Conservation (phyloP, 2,113 vertebrate species). For the Eolophus roseicapilla region DNA sequence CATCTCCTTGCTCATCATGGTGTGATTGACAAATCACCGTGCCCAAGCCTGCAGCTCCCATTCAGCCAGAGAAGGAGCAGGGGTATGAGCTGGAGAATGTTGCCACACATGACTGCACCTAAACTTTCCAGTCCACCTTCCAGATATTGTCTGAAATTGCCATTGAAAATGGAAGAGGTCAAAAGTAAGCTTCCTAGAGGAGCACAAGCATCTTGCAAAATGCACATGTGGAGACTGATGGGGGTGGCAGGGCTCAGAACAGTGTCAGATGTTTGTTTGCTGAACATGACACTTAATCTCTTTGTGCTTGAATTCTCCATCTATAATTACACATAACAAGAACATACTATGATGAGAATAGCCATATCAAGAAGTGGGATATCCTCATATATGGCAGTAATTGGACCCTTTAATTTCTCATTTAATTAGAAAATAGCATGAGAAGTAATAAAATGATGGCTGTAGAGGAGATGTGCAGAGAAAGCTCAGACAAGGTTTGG, state of each 20-base stretch:
- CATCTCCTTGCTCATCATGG: neutral
- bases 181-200: neutral
- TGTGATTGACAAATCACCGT: neutral
- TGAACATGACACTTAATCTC: neutral
- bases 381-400: neutral
- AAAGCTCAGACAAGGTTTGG: neutral
- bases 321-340: accelerated
- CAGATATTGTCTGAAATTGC: neutral
- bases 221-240: neutral
- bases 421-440: neutral
- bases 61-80: neutral
- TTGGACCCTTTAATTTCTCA: neutral
- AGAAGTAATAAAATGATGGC: neutral
- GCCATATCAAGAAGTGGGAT: neutral
- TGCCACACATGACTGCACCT: neutral
- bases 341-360: neutral
- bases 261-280: neutral
- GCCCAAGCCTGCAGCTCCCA: neutral
- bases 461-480: neutral
- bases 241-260: neutral
- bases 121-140: neutral
- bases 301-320: neutral
- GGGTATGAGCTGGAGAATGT: neutral
- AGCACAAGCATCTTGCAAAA: neutral
- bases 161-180: neutral